Percentiles rank a stretch among this genome's conserved stretches.
Evolutionary conservation across 2,113 vertebrate genomes (phyloP).

Genomic region (Hemiprocne comata): DNA sequence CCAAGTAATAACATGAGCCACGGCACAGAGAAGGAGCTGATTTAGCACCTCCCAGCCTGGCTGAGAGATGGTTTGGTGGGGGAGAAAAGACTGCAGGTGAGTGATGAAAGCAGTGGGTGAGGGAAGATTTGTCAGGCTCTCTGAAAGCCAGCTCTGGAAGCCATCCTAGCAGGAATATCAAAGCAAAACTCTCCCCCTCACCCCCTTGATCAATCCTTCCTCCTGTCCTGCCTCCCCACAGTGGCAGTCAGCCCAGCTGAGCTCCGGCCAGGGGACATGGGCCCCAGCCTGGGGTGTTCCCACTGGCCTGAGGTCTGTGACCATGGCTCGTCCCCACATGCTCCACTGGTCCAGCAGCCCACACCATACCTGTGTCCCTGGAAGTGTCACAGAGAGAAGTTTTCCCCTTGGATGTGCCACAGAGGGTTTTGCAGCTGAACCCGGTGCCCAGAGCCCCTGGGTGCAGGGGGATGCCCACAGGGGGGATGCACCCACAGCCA

Average conservation of each 20-base stretch:
- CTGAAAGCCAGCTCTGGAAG: neutral
- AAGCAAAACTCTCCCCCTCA: neutral
- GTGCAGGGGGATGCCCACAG: rapidly evolving
- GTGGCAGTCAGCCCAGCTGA: neutral
- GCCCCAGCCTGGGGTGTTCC: rapidly evolving
- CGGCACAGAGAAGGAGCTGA: neutral
- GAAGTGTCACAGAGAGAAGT: neutral
- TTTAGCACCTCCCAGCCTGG: neutral
- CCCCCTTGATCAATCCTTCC: neutral
- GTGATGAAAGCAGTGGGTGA: neutral
- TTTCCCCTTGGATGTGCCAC: neutral
- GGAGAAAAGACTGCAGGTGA: neutral
- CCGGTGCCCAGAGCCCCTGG: neutral
- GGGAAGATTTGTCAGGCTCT: neutral
- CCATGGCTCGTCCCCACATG: rapidly evolving
- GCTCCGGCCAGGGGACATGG: rapidly evolving
- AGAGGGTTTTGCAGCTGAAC: neutral
- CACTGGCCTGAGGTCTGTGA: neutral
- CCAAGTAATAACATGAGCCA: rapidly evolving
- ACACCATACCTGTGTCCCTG: too few species aligned
- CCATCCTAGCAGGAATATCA: neutral
- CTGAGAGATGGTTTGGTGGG: neutral
- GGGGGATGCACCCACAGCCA: neutral
- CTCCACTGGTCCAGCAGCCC: too few species aligned
- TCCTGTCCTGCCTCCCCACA: rapidly evolving